Base-by-base conservation (phyloP, 2,797 vertebrate species). In the Labroides dimidiatus region DNA sequence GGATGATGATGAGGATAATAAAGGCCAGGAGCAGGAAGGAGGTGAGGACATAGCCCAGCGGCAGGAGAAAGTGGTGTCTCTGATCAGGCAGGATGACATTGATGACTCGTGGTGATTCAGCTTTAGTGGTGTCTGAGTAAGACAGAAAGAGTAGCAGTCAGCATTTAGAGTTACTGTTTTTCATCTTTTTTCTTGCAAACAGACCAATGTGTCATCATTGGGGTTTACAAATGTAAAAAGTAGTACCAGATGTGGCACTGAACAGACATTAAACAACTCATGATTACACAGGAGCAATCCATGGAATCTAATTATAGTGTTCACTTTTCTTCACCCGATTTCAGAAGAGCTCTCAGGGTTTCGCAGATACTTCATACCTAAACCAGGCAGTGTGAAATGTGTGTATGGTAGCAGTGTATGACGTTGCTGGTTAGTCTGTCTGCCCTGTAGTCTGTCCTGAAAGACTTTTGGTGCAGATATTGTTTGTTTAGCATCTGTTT, bases 21-120 rank as follows among this genome's bases (percentile, higher is more conserved):
- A 98, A 87, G 0, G 95, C 79, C 87, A 98, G 94, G 36, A 99
- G 95, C 69, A 98, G 90, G 47, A 97, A 88, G 0, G 94, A 95
- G 1, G 95, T 96, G 92, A 98, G 90, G 82, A 98, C 80, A 50
- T 96, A 99, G 72, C 96, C 95, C 86, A 98, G 87, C 56, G 96
- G 96, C 91, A 98, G 94, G 82, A 98, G 94, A 78, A 98, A 96
- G 79, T 96, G 94, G 51, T 94, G 79, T 4, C 91, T 93, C 81
- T 94, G 88, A 77, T 98, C 97, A 0, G 96, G 95, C 61, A 99
- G 92, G 75, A 98, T 96, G 63, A 99, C 95, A 0, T 96, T 98
- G 87, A 98, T 96, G 70, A 98, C 94, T 0, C 92, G 95, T n/a
- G 94, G 93, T 68, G 93, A 92, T 39, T 94, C 94, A 23, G 84